phyloP scores from a whole-genome alignment of 2,113 vertebrate species.

The Hippocampus barbouri region DNA sequence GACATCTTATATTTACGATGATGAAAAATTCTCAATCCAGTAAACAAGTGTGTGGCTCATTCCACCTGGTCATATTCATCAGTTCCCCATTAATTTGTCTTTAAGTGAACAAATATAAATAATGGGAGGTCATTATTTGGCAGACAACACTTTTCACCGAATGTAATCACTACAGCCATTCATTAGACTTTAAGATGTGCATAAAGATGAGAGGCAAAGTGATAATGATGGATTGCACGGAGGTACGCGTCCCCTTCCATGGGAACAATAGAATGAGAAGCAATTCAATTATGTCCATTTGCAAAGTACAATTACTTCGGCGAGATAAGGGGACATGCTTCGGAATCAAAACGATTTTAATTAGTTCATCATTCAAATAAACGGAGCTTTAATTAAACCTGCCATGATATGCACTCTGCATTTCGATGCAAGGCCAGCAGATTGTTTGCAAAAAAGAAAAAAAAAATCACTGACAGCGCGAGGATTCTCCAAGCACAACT shows the following conservation, averaged over 20 bases:
- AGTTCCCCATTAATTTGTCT: constrained; percentile 26
- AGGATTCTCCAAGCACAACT: not conserved
- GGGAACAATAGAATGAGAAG: constrained; percentile 57
- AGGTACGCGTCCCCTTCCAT: constrained; percentile 32
- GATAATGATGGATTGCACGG: constrained; percentile 55
- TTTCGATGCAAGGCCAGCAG: constrained; percentile 37
- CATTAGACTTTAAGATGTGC: constrained; percentile 30
- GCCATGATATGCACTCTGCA: constrained; percentile 47
- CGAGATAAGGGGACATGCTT: constrained; percentile 59
- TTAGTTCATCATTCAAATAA: constrained; percentile 63
- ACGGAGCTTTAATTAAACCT: constrained; percentile 60
- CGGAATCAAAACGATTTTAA: constrained; percentile 50
- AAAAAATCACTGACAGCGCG: not conserved
- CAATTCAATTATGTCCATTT: constrained; percentile 65
- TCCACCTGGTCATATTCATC: constrained; percentile 14
- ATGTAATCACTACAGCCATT: constrained; percentile 33
- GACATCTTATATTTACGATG: not conserved
- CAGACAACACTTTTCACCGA: constrained; percentile 40
- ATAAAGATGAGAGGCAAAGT: constrained; percentile 42
- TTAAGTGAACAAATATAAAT: constrained; percentile 32
- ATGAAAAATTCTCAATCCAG: not conserved
- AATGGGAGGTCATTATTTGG: constrained; percentile 31
- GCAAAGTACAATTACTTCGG: constrained; percentile 52
- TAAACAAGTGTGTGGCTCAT: not conserved
- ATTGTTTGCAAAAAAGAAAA: constrained; percentile 26